Percentiles rank a stretch among this genome's conserved stretches.
phyloP scores from a whole-genome alignment of 2,888 invertebrate genomes.

The Oscheius onirici region DNA sequence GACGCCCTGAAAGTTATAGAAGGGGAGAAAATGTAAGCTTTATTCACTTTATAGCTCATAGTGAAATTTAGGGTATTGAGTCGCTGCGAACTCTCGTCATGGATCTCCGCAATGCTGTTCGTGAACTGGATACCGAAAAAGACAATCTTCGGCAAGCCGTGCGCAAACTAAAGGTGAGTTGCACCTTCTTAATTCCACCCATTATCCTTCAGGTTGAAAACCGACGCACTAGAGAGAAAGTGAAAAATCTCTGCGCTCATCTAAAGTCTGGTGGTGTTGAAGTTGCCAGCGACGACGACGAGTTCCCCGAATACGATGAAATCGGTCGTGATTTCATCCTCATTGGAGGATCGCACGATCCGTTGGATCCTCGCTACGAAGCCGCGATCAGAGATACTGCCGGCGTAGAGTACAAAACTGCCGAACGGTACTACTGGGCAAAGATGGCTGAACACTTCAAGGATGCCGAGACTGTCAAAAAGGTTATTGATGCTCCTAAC shows the following conservation, averaged over 20 bases:
- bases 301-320: constrained; percentile 60
- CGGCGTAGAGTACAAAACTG: constrained; percentile 58
- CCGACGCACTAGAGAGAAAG: constrained; percentile 55
- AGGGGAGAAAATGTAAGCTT: neutral
- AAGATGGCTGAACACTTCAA: constrained; percentile 64
- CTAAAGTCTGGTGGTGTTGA: constrained; percentile 33
- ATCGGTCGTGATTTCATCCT: constrained; percentile 63
- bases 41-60: neutral
- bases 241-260: constrained; percentile 47
- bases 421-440: constrained; percentile 66
- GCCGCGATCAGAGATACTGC: constrained; percentile 51
- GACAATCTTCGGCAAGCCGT: constrained; percentile 64
- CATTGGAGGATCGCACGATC: constrained; percentile 59
- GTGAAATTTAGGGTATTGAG: constrained; percentile 2
- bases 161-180: constrained; percentile 61
- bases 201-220: constrained; percentile 59
- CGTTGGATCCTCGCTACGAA: constrained; percentile 54
- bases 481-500: constrained; percentile 49
- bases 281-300: constrained; percentile 18
- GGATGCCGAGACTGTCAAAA: constrained; percentile 52
- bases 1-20: neutral
- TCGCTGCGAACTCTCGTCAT: neutral
- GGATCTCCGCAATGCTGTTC: constrained; percentile 42
- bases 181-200: neutral
- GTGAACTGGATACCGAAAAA: constrained; percentile 61